Conservation (phyloP, 2,888 invertebrate genomes). For the Pheosia gnoma region DNA sequence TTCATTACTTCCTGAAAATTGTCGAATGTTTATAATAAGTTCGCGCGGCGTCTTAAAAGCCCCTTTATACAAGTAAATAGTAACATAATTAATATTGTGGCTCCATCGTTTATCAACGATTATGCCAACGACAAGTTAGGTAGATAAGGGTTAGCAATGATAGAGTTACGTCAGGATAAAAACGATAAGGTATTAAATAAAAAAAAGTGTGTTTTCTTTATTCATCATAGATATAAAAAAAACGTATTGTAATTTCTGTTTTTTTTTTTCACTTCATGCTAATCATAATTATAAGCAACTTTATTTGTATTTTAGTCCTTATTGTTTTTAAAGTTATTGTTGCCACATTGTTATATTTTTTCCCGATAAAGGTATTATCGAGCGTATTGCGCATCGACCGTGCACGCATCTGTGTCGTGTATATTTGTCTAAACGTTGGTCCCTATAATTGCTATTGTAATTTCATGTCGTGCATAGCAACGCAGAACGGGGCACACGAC, state of each 20-base stretch:
- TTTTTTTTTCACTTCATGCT: conserved; percentile 18
- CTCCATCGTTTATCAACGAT: too few species aligned
- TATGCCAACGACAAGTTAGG: too few species aligned
- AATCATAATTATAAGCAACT: conserved; percentile 26
- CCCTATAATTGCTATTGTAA: conserved; percentile 82
- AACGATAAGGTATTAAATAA: not conserved
- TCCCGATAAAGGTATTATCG: conserved; percentile 42
- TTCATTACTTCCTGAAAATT: conserved; percentile 62
- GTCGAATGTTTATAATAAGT: conserved; percentile 60
- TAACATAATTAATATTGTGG: too few species aligned
- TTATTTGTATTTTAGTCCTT: conserved; percentile 22
- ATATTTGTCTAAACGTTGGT: conserved; percentile 84
- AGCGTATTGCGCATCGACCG: conserved; percentile 61
- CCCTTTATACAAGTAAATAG: conserved; percentile 29
- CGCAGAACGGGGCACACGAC: conserved; percentile 59
- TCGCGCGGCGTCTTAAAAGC: conserved; percentile 70
- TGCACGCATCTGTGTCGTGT: conserved; percentile 68
- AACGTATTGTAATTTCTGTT: conserved; percentile 16
- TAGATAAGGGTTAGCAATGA: not conserved
- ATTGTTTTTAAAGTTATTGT: conserved; percentile 24
- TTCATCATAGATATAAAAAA: conserved; percentile 7
- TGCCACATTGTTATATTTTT: conserved; percentile 44
- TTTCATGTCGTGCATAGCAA: conserved; percentile 58
- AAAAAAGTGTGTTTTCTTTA: not conserved
- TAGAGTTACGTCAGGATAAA: too few species aligned